Percentiles rank a stretch among this genome's conserved stretches.
Evolutionary conservation across 2,113 vertebrate genomes (phyloP).

Genomic region (Procapra przewalskii): DNA sequence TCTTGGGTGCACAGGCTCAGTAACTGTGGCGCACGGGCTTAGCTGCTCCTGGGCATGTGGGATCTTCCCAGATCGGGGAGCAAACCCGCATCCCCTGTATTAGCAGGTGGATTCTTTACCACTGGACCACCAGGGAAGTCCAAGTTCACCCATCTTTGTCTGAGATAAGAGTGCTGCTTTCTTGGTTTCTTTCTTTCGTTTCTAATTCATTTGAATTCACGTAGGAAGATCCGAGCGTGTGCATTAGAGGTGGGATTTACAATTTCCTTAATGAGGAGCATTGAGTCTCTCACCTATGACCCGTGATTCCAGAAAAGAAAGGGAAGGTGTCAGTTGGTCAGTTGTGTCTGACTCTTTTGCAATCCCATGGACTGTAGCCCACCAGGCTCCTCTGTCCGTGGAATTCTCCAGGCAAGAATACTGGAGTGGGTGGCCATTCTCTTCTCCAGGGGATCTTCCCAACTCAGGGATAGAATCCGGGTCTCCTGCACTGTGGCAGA

Average conservation of each 20-base stretch:
- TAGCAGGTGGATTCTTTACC: neutral
- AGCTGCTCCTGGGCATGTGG: neutral
- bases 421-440: neutral
- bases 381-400: neutral
- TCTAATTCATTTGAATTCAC: neutral
- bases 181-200: neutral
- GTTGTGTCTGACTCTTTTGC: neutral
- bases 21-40: neutral
- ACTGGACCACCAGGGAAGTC: neutral
- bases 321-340: neutral
- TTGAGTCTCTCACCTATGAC: neutral
- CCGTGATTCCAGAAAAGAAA: neutral
- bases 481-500: neutral
- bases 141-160: neutral
- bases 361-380: neutral
- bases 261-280: neutral
- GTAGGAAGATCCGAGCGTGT: rapidly evolving
- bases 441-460: neutral
- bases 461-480: neutral
- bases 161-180: neutral
- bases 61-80: neutral
- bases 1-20: neutral
- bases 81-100: neutral
- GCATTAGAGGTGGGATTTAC: neutral
- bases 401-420: neutral